Percentiles rank a stretch among this genome's conserved stretches.
Evolutionary conservation across 2,888 invertebrate genomes (phyloP).

Genomic region (Trichogramma evanescens): DNA sequence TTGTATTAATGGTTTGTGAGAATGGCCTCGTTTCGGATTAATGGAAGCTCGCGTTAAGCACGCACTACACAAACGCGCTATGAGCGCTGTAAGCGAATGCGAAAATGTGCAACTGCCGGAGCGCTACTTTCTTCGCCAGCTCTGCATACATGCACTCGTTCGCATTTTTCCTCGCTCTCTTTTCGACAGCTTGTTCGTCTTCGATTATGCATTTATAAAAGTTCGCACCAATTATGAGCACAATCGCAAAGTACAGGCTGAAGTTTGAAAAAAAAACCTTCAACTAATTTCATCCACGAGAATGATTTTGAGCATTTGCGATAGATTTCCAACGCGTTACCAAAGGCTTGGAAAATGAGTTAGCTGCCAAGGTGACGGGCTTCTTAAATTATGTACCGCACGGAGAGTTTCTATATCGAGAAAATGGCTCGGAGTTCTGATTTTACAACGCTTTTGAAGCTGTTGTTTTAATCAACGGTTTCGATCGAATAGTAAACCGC

Average conservation of each 20-base stretch:
- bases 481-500: conserved; percentile 23
- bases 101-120: not conserved
- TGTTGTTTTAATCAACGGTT: conserved; percentile 28
- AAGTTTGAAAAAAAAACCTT: too few species aligned
- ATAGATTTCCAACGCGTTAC: too few species aligned
- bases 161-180: not conserved
- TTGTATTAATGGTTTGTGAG: conserved; percentile 16
- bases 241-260: too few species aligned
- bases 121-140: not conserved
- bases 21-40: conserved; percentile 16
- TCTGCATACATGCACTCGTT: too few species aligned
- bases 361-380: too few species aligned
- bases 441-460: conserved; percentile 11
- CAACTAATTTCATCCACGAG: too few species aligned
- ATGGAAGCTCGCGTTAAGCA: not conserved
- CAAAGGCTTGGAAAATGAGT: too few species aligned
- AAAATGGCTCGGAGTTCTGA: not conserved
- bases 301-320: too few species aligned
- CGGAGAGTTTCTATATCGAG: too few species aligned
- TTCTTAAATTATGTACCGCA: too few species aligned
- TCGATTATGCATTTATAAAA: too few species aligned
- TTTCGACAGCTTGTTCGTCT: not conserved
- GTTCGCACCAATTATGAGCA: too few species aligned
- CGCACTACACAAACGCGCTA: not conserved
- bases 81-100: not conserved